Evolutionary conservation across 2,888 invertebrate genomes (phyloP).

Genomic region (Synanthedon formicaeformis): DNA sequence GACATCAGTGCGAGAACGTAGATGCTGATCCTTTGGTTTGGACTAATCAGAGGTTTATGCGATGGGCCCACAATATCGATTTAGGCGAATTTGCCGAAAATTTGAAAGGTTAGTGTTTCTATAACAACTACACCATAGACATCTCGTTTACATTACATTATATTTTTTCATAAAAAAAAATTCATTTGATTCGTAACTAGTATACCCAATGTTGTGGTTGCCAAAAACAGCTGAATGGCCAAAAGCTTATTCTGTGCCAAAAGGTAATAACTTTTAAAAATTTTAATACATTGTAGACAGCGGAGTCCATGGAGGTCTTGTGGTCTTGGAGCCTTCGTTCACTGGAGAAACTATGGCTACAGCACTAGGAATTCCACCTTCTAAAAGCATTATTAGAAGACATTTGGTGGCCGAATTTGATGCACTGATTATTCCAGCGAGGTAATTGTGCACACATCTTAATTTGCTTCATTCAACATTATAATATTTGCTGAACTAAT

Average conservation of each 20-base stretch:
- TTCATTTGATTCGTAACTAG: not conserved
- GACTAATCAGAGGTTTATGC: slow-evolving; percentile 94
- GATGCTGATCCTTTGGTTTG: slow-evolving; percentile 94
- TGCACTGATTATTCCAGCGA: slow-evolving; percentile 90
- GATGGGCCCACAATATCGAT: slow-evolving; percentile 95
- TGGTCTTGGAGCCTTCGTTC: slow-evolving; percentile 93
- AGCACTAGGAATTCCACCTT: slow-evolving; percentile 90
- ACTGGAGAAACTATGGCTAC: slow-evolving; percentile 96
- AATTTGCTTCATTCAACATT: slow-evolving; percentile 7
- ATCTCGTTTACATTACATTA: not conserved
- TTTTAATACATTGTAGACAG: slow-evolving; percentile 73
- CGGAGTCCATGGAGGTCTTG: slow-evolving; percentile 94
- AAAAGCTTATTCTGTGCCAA: too few species aligned
- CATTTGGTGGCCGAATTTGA: slow-evolving; percentile 93
- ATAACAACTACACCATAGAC: not conserved
- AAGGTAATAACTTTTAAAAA: not conserved
- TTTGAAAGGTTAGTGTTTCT: slow-evolving; percentile 77
- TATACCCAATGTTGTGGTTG: too few species aligned
- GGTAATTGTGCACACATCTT: slow-evolving; percentile 65
- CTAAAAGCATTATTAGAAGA: slow-evolving; percentile 91
- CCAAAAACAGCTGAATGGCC: too few species aligned
- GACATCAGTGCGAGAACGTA: slow-evolving; percentile 88
- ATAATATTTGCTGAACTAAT: slow-evolving; percentile 25
- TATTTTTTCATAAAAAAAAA: not conserved
- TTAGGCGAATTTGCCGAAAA: slow-evolving; percentile 93